Conservation (phyloP, 2,113 vertebrate genomes). For the Cynopterus brachyotis region DNA sequence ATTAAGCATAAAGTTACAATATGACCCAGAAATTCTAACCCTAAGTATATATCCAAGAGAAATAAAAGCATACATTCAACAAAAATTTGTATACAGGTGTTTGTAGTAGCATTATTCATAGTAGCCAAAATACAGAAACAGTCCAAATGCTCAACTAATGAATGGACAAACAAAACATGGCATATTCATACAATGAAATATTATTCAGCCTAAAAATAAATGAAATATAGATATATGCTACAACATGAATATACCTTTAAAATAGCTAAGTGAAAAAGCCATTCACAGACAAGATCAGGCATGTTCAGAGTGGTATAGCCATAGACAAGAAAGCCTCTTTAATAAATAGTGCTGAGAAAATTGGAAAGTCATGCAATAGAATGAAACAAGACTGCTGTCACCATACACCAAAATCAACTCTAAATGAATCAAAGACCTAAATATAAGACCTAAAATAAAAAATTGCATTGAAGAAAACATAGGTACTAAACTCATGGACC, state of each 20-base stretch:
- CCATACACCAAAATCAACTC: too few relatives aligned
- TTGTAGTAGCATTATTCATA: not conserved
- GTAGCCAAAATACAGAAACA: not conserved
- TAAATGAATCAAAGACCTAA: too few relatives aligned
- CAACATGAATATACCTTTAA: not conserved
- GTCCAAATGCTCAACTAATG: not conserved
- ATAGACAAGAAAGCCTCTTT: too few relatives aligned
- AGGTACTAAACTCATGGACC: too few relatives aligned
- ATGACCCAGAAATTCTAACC: not conserved
- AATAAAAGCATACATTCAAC: not conserved
- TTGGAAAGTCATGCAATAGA: too few relatives aligned
- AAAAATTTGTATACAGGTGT: not conserved
- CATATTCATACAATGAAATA: not conserved
- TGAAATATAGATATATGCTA: not conserved
- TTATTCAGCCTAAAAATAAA: not conserved
- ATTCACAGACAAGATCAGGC: not conserved
- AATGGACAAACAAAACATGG: not conserved
- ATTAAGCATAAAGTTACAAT: not conserved
- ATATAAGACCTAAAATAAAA: too few relatives aligned
- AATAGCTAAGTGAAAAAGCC: not conserved
- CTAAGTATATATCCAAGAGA: not conserved
- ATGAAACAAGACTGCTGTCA: too few relatives aligned
- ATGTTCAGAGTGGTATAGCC: too few relatives aligned
- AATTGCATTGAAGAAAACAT: too few relatives aligned
- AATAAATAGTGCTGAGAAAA: too few relatives aligned